Conservation (phyloP, 2,113 vertebrate species). For the Semnornis frantzii region DNA sequence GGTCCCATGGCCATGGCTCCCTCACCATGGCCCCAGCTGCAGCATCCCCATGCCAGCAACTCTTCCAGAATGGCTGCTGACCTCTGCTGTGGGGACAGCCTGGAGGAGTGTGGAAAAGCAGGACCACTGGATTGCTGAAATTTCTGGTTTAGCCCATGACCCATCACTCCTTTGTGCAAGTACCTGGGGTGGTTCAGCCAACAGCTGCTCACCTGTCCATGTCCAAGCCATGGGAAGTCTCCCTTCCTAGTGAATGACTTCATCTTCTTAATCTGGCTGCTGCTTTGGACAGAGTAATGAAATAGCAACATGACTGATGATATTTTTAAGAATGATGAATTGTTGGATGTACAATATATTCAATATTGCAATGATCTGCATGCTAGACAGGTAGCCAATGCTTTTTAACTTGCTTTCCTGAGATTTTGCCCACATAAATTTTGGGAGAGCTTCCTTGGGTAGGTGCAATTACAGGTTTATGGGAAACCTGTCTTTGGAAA, state of each 20-base stretch:
- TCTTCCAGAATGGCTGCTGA: not conserved
- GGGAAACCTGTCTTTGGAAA: not conserved
- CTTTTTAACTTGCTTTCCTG: not conserved
- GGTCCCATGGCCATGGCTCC: not conserved
- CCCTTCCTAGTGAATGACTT: not conserved
- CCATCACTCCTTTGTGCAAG: fast-evolving
- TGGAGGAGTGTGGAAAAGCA: not conserved
- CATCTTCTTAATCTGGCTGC: not conserved
- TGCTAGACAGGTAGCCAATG: not conserved
- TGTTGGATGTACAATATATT: not conserved
- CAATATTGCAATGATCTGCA: not conserved
- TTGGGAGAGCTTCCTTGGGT: not conserved
- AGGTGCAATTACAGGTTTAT: not conserved
- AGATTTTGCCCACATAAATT: not conserved
- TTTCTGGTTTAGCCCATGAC: not conserved
- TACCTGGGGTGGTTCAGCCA: not conserved
- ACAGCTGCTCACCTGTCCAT: not conserved
- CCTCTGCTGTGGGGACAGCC: not conserved
- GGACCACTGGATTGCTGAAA: not conserved
- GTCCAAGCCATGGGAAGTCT: not conserved
- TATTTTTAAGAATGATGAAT: not conserved
- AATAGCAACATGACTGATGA: not conserved
- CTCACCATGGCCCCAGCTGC: fast-evolving
- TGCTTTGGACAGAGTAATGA: not conserved
- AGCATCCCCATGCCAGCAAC: fast-evolving